A percentile compares a stretch with the other conserved stretches of the same genome.
phyloP scores from a whole-genome alignment of 1,140 invertebrate species.

The Stratiolaelaps scimitus region DNA sequence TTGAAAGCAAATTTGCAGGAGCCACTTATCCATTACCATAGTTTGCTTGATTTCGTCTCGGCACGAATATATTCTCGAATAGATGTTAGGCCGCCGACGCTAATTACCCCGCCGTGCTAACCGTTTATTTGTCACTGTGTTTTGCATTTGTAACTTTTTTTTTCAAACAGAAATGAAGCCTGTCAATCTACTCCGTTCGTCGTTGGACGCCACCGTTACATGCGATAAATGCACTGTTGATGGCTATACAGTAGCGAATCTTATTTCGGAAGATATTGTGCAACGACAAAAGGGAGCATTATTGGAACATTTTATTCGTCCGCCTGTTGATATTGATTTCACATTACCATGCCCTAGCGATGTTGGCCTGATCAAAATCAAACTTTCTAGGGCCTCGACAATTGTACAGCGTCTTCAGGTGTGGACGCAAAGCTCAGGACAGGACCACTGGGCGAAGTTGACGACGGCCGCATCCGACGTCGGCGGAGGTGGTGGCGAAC shows the following conservation, averaged over 20 bases:
- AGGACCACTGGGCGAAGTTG: conserved; percentile 5
- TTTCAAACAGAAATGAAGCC: neutral
- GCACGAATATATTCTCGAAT: too few species aligned
- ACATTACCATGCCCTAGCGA: neutral
- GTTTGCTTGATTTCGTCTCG: too few species aligned
- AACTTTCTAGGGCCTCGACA: conserved; percentile 4
- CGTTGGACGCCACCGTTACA: neutral
- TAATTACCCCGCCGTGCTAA: too few species aligned
- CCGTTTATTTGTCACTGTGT: too few species aligned
- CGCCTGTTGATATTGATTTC: conserved; percentile 18
- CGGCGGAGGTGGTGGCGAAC: neutral
- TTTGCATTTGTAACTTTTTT: too few species aligned
- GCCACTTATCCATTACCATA: too few species aligned
- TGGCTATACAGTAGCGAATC: neutral
- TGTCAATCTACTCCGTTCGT: neutral
- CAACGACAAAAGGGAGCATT: conserved; percentile 4
- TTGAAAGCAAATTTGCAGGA: too few species aligned
- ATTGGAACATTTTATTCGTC: conserved; percentile 25
- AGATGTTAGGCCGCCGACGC: too few species aligned
- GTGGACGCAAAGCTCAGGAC: neutral
- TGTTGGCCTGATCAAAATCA: neutral
- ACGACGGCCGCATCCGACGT: neutral
- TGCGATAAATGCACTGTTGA: conserved; percentile 15
- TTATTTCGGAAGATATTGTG: conserved; percentile 3
- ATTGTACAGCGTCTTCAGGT: conserved; percentile 16